phyloP scores from a whole-genome alignment of 2,797 vertebrate species.

The Eurystomus glaucurus region DNA sequence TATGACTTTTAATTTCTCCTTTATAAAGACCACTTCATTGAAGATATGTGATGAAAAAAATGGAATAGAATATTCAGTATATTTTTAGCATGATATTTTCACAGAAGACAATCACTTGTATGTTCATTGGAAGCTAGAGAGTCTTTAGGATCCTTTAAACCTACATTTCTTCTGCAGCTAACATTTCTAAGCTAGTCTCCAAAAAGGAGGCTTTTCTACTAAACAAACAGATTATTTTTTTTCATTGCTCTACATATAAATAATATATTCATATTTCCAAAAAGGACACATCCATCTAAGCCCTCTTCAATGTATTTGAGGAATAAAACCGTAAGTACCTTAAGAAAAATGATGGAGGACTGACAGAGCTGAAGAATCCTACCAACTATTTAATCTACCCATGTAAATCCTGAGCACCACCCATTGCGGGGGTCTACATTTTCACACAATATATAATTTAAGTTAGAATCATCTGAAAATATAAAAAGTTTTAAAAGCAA shows the following conservation, averaged over 20 bases:
- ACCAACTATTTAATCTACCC: background rate
- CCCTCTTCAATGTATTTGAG: background rate
- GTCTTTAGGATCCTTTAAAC: background rate
- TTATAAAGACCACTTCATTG: background rate
- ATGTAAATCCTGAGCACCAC: background rate
- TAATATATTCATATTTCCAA: background rate
- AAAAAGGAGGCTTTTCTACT: background rate
- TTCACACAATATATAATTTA: background rate
- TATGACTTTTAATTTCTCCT: background rate
- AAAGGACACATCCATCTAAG: background rate
- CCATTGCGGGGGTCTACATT: accelerated
- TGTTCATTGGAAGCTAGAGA: background rate
- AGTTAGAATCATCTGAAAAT: background rate
- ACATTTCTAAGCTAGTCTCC: background rate
- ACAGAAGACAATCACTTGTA: background rate
- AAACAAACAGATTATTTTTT: background rate
- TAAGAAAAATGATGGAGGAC: background rate
- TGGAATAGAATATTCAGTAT: background rate
- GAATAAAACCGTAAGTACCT: background rate
- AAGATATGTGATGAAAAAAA: background rate
- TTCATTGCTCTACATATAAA: background rate
- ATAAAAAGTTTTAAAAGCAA: background rate
- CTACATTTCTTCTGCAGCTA: background rate
- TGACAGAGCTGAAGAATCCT: background rate
- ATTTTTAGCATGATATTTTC: background rate